Base-by-base conservation (phyloP, 2,888 invertebrate genomes). In the Leptura quadrifasciata region DNA sequence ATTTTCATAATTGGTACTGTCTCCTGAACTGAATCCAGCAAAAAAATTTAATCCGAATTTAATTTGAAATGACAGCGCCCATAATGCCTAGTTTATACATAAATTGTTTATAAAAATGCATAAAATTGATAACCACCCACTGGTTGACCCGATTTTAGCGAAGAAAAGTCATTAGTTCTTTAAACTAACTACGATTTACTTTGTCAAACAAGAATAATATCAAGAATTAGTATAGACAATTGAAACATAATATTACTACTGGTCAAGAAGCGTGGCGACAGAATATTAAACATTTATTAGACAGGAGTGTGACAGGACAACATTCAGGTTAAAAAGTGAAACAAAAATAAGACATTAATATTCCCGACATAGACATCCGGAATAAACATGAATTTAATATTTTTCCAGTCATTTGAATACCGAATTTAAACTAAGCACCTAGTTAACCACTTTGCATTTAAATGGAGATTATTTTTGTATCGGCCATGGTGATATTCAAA, bases 341-440 rank as follows among this genome's bases (percentile, higher is more conserved):
- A 68, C 68, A 68, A 68, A 68, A 68, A 31, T 17, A 55, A 20
- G 18, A 12, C 55, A 68, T 68, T 68, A 68, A 68, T 68, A 68
- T 68, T 68, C 68, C 55, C 27, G 68, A 57, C 68, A 57, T 55
- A 24, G 47, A 68, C 68, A 68, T 68, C 68, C 68, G 68, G 68
- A 68, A 68, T 55, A 57, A 68, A 68, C 57, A 68, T 55, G 54
- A 31, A 24, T 68, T 68, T 57, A 55, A 68, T 68, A 57, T 35
- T 68, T 31, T 68, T 68, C 20, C 15, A 57, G 31, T 18, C 55
- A 68, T 68, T 68, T 57, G 68, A 55, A 55, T 68, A 68, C 57
- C 68, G 68, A 57, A 68, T 55, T 55, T 57, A 15, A 68, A 68
- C n/a, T 24, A 12, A 31, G 35, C 17, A 27, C 52, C 24, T 20